Evolutionary conservation across 2,113 vertebrate genomes (phyloP), one percentile per base, ranked within the genome.

Genomic region (Neofelis nebulosa): DNA sequence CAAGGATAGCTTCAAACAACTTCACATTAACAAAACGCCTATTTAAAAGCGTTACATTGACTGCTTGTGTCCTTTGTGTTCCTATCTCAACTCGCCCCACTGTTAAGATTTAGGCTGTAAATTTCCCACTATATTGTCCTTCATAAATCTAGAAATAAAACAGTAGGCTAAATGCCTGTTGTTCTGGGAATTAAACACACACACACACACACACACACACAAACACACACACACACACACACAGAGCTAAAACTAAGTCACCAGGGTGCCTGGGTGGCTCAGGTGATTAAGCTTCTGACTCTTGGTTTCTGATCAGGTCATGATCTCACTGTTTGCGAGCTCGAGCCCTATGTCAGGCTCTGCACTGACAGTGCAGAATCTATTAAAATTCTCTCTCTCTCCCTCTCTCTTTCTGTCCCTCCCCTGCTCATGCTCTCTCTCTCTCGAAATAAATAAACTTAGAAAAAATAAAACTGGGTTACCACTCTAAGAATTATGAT

Each of bases 101-200:
- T 74, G 57, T 92, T 68, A 82, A 92, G 76, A 87, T 82, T 68
- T 63, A 69, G 27, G 8, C 19, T 76, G 50, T 29, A 16, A 29
- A 55, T 73, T 87, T 71, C 73, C 57, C 41, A 73, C 33, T 29
- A 25, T 36, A 55, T 52, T 76, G 68, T 92, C 33, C 38, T 84
- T 95, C 83, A 88, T 78, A 95, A 88, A 92, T 88, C 89, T 38
- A 82, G 38, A 76, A 27, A 57, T 82, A 57, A 87, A 74, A 82
- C 27, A 50, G 55, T 31, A 66, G 23, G 15, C 55, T 81, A 91
- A 91, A 61, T 68, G 36, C 82, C 80, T 41, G 12, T 69, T 41
- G 6, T 68, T 87, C 48, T 38, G 87, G 61, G 48, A 87, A 38
- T 82, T 48, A 41, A 27, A 86, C 69, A 86, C 50, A 63, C 31